Evolutionary conservation across 2,888 invertebrate species (phyloP), one percentile per base, ranked within the genome.

Genomic region (Lutraria lutraria): DNA sequence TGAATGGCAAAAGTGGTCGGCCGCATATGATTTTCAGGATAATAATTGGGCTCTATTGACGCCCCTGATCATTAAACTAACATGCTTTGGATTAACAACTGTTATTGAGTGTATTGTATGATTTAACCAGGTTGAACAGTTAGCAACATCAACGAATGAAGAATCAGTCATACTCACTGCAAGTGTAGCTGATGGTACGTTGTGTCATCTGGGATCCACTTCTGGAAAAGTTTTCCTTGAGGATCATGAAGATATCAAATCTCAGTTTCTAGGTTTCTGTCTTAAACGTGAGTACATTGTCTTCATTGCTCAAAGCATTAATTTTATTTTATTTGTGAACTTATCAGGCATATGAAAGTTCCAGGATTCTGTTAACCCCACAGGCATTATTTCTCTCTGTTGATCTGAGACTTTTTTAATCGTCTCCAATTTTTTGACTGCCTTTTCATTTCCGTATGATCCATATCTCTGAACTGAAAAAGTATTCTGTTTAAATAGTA

Each of bases 191-290:
- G 86, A 86, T 53, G 86, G 86, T n/a, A 86, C 86, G 25, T 63
- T 86, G 15, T 81, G 81, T 81, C 86, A 86, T 31, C 68, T 86
- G 0, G 86, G 86, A 21, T 86, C 86, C 2, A 63, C 43, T 21
- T 86, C 86, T 15, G 86, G 86, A 21, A 86, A 86, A 43, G 81
- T 81, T 16, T 86, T 86, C 86, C 53, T 86, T 0, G 86, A 86
- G n/a, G 86, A 86, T 31, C 86, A 86, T 81, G 86, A 86, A 31
- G 86, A 86, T 34, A 81, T 86, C 81, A 86, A 86, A 25, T 86
- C 86, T 0, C 86, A 86, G 81, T 86, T 86, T 52, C 86, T 86
- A 21, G 86, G 86, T 63, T 86, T 86, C 86, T 86, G 86, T 81
- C 68, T 86, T 15, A 86, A 86, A 68, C 53, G 86, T 86, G 68